Evolutionary conservation across 2,888 invertebrate genomes (phyloP), one percentile per base, ranked within the genome.

Genomic region (Papilio demoleus): DNA sequence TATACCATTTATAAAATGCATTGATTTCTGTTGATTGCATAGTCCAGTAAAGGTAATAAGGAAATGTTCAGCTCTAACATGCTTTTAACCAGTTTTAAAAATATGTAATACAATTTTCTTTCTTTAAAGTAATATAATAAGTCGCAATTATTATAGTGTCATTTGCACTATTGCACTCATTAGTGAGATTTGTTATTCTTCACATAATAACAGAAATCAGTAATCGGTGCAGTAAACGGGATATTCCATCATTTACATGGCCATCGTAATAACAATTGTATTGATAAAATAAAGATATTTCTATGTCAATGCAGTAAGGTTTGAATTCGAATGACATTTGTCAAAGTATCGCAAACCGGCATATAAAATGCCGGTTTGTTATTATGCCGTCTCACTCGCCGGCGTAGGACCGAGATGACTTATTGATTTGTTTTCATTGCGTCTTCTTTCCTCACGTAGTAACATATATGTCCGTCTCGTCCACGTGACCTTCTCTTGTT

Each of bases 401-500:
- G 82, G 85, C 85, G 82, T 86, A 87, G 86, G 84, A 79, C 80
- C 80, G 83, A 86, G 88, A 88, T 88, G 86, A 86, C 77, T 79
- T 90, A 92, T 93, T 90, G 91, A 93, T 93, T 93, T 93, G 93
- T 93, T 93, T 93, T 93, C 93, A 90, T 88, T 88, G 89, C 88
- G 83, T 91, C 93, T 90, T 92, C 86, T 79, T 92, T 87, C 81
- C 79, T 74, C 90, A 77, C 82, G 80, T 80, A 80, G 79, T 75
- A 76, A 77, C 75, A 76, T 78, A 83, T 88, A 86, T 81, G 80
- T 85, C 78, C 76, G 81, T 91, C 85, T 87, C 90, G 77, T 74
- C 78, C 71, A 78, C 80, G 79, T 90, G 90, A 90, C 90, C 90
- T 92, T 92, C 90, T 87, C 83, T 86, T 88, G 87, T 88, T 90